Base-by-base conservation (phyloP, 2,113 vertebrate species). In the Petroica traversi region DNA sequence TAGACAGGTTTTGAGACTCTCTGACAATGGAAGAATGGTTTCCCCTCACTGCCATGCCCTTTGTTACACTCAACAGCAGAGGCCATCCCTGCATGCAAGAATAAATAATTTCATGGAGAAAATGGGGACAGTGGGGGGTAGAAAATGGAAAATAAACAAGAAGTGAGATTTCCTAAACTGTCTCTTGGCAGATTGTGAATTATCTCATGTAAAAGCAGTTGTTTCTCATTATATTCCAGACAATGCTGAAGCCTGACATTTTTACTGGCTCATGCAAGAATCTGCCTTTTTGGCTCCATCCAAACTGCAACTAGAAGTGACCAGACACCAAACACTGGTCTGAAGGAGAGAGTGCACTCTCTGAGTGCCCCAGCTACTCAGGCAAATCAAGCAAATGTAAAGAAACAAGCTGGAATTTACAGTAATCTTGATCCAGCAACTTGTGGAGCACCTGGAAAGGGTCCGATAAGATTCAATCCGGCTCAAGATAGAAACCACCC, bases 121-220 rank as follows among this genome's bases (percentile, higher is more conserved):
- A 91, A 77, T 8, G 12, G 14, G 14, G 36, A 19, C 2, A 4
- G 5, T 6, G 2, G 17, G 10, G 3, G 2, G 2, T 34, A 45
- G 22, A 5, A 62, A 72, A 43, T 5, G 16, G 40, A 38, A 61
- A 43, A 7, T 22, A 84, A 55, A 16, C 23, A 62, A 33, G 8
- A 84, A 49, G 22, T 13, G 14, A 81, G 7, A 51, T 77, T 84
- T 45, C 15, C 57, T 57, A 74, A 95, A 55, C 5, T 41, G 14
- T 64, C 45, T 64, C 7, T 46, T 76, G 66, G 6, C 3, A 2
- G 36, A 66, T 24, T 19, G 7, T 71, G 38, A 95, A 76, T 85
- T 82, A 55, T 33, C 36, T 83, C 0, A 2, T 71, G 51, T 78
- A 83, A 89, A 92, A 92, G 14, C 38, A 66, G 24, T 29, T 87